Conservation (phyloP, 2,797 vertebrate genomes). For the Ambastaia sidthimunki region DNA sequence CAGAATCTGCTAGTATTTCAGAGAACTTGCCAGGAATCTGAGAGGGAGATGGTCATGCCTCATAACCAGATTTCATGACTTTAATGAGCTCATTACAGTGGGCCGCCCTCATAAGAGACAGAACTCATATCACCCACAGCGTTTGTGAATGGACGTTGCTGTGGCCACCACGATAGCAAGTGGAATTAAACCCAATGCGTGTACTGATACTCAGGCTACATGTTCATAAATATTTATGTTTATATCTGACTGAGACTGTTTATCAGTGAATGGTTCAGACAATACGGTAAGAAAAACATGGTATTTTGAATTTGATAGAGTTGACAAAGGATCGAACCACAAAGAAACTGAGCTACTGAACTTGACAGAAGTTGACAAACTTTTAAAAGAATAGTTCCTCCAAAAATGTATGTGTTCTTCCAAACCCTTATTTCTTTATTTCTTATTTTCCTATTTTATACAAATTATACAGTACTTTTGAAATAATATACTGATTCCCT, state of each 20-base stretch:
- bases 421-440: too few relatives aligned
- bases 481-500: too few relatives aligned
- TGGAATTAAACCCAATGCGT: constrained; percentile 1
- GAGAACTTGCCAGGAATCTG: constrained; percentile 39
- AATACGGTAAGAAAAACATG: neutral
- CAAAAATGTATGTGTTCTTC: neutral
- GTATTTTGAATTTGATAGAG: neutral
- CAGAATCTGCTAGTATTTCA: constrained; percentile 32
- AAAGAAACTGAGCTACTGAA: neutral
- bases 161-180: constrained; percentile 26
- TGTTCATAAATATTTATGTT: constrained; percentile 31
- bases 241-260: neutral
- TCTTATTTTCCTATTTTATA: too few relatives aligned
- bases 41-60: constrained; percentile 57
- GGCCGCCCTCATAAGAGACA: constrained; percentile 45
- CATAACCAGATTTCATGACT: constrained; percentile 63
- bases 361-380: neutral
- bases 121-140: constrained; percentile 39
- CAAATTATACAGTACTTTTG: too few relatives aligned
- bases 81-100: constrained; percentile 64
- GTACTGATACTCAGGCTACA: constrained; percentile 18
- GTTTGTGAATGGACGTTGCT: constrained; percentile 34
- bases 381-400: neutral
- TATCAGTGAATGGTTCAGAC: constrained; percentile 1
- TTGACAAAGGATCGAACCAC: constrained; percentile 12